phyloP scores from a whole-genome alignment of 2,888 invertebrate genomes.

The Taenaris catops region DNA sequence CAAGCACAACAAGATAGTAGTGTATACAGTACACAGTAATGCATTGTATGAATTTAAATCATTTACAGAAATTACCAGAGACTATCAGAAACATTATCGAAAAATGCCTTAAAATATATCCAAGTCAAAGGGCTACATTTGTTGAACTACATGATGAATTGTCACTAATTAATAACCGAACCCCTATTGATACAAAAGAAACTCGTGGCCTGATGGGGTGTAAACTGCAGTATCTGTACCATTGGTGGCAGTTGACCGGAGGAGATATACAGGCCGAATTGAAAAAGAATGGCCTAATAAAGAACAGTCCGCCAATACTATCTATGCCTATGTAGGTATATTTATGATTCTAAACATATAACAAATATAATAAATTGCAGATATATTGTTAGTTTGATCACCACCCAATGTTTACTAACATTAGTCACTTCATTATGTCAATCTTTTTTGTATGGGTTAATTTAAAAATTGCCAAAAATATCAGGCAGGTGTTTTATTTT shows the following conservation, averaged over 20 bases:
- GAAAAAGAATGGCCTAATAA: conserved; percentile 93
- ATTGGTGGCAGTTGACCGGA: conserved; percentile 97
- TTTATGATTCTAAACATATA: too few species aligned
- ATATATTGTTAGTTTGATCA: too few species aligned
- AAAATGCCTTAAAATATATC: conserved; percentile 84
- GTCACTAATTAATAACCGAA: conserved; percentile 48
- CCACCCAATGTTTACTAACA: too few species aligned
- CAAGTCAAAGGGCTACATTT: conserved; percentile 77
- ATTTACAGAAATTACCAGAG: conserved; percentile 77
- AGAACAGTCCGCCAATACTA: conserved; percentile 90
- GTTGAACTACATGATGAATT: conserved; percentile 76
- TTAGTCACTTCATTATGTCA: too few species aligned
- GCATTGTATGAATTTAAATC: too few species aligned
- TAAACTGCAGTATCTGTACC: conserved; percentile 91
- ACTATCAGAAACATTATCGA: conserved; percentile 83
- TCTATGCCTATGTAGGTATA: conserved; percentile 85
- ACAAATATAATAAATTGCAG: too few species aligned
- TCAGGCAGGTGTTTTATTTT: too few species aligned
- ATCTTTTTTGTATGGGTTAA: too few species aligned
- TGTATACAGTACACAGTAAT: too few species aligned
- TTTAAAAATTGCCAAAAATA: too few species aligned
- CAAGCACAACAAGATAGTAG: neutral
- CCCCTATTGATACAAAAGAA: conserved; percentile 62
- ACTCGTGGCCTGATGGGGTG: conserved; percentile 65
- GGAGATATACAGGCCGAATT: conserved; percentile 95